These are phyloP conservation scores for Aporophyla lueneburgensis DNA, from an alignment of 2,888 invertebrate genomes.

Conservation along the genomic window DNA sequence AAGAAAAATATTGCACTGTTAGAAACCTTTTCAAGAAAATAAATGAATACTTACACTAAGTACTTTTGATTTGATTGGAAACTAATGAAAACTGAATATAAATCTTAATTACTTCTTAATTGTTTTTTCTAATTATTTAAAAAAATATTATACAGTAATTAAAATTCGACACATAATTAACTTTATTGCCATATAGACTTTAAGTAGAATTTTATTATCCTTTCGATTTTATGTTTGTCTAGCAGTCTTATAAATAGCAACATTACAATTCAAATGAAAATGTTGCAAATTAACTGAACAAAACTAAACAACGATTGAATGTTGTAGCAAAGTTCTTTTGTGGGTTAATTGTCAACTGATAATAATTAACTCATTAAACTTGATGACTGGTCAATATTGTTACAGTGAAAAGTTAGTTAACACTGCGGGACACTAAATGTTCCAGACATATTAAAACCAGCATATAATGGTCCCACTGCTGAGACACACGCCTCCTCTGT, in stretches of 20 bases:
- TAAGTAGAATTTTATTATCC: neutral
- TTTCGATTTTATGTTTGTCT: neutral
- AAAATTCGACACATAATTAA: neutral
- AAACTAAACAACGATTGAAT: neutral
- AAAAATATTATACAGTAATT: neutral
- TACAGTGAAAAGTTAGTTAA: no score
- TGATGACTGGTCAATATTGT: no score
- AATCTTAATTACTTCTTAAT: no score
- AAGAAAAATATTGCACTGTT: neutral
- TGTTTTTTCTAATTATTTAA: neutral
- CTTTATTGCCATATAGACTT: no score
- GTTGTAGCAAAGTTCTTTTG: neutral
- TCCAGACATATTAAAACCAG: no score
- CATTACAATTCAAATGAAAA: conserved; percentile 4
- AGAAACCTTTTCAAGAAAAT: neutral
- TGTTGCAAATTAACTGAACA: neutral
- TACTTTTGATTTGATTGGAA: neutral
- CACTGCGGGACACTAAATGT: no score
- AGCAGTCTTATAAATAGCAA: neutral
- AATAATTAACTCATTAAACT: no score
- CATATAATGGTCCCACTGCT: no score
- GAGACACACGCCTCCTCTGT: no score
- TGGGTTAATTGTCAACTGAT: neutral
- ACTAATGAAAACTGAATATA: neutral
- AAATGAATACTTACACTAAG: neutral